These are phyloP conservation scores for Pitangus sulphuratus DNA, from an alignment of 2,797 vertebrate species.

Conservation along the genomic window DNA sequence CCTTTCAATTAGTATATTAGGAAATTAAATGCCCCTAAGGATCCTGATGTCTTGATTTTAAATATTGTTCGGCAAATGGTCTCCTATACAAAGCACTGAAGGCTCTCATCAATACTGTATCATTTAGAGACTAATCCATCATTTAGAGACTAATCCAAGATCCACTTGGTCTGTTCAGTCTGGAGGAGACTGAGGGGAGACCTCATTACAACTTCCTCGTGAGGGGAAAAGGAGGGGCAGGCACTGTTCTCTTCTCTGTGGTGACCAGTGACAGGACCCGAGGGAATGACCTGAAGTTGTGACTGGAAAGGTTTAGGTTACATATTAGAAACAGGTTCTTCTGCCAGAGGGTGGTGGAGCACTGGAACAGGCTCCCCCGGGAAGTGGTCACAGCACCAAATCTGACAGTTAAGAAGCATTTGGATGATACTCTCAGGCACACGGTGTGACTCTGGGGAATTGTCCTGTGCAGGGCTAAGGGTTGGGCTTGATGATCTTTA, in stretches of 20 bases:
- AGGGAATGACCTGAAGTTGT: too few relatives aligned
- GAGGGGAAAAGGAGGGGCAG: not conserved
- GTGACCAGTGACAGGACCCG: not conserved
- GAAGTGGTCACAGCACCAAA: not conserved
- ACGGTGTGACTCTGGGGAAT: not conserved
- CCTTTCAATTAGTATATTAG: not conserved
- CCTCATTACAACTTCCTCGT: not conserved
- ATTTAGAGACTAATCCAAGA: conserved; percentile 3
- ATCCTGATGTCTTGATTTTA: not conserved
- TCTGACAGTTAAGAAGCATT: not conserved
- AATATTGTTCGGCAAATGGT: not conserved
- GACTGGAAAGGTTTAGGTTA: too few relatives aligned
- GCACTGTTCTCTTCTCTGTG: not conserved
- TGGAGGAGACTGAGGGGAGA: not conserved
- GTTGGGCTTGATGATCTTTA: not conserved
- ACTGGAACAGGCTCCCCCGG: too few relatives aligned
- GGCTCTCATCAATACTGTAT: not conserved
- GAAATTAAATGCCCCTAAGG: not conserved
- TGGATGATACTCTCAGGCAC: not conserved
- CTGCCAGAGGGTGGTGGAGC: too few relatives aligned
- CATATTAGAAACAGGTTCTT: too few relatives aligned
- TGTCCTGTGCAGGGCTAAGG: not conserved
- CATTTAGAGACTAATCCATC: conserved; percentile 12
- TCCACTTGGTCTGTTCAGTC: not conserved
- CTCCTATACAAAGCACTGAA: not conserved